phyloP scores from a whole-genome alignment of 30 jellyfish, hydroid and myxozoan species.

The Hydra vulgaris region DNA sequence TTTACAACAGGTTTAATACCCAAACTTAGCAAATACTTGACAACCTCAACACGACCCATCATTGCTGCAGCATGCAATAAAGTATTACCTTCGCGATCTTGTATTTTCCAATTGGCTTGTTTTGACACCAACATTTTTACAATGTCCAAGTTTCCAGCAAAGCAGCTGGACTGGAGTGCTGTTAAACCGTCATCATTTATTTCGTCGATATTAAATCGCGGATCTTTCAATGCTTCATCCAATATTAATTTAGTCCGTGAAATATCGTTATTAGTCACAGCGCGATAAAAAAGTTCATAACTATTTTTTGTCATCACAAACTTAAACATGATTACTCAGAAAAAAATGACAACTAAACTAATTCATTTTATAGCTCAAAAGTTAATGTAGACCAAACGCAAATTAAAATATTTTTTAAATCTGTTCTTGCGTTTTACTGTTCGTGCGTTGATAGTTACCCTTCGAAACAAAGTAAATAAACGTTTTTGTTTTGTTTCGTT shows the following conservation, averaged over 20 bases:
- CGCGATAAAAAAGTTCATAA: slow-evolving; percentile 88
- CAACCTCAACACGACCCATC: slow-evolving; percentile 65
- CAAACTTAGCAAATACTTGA: slow-evolving; percentile 38
- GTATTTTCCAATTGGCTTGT: slow-evolving; percentile 65
- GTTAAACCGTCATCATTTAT: slow-evolving; percentile 89
- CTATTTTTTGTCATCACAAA: slow-evolving; percentile 86
- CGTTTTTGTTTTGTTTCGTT: background rate
- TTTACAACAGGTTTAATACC: slow-evolving; percentile 42
- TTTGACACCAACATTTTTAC: slow-evolving; percentile 51
- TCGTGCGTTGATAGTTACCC: background rate
- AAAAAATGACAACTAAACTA: background rate
- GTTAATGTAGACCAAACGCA: background rate
- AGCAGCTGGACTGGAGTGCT: slow-evolving; percentile 88
- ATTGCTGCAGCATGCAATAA: slow-evolving; percentile 80
- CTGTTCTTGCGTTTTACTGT: background rate
- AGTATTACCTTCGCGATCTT: slow-evolving; percentile 90
- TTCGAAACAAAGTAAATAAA: slow-evolving; percentile 1
- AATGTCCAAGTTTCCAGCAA: slow-evolving; percentile 78
- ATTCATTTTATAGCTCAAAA: background rate
- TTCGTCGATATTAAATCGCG: slow-evolving; percentile 73
- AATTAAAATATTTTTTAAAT: background rate
- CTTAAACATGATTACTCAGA: slow-evolving; percentile 53
- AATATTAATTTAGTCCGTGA: slow-evolving; percentile 60
- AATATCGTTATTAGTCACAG: slow-evolving; percentile 67
- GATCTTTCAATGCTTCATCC: slow-evolving; percentile 83